Evolutionary conservation across 2,113 vertebrate genomes (phyloP).

Genomic region (Trichomycterus rosablanca): DNA sequence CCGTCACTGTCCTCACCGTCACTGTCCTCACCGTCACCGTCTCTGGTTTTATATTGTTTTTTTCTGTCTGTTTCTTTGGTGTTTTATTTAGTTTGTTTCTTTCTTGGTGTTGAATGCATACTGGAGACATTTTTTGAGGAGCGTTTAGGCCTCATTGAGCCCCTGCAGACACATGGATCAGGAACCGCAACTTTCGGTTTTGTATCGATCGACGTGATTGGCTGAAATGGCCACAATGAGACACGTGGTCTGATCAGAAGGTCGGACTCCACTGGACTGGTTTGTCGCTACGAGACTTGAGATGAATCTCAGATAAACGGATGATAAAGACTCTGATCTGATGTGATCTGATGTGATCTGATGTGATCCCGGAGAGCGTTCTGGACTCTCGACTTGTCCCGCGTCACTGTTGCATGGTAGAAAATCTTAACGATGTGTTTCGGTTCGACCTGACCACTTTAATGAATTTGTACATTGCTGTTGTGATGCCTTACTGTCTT

Average conservation of each 20-base stretch:
- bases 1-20: no score
- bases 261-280: neutral
- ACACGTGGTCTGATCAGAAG: neutral
- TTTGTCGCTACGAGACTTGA: neutral
- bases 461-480: conserved; percentile 46
- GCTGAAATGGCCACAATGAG: neutral
- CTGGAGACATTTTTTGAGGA: neutral
- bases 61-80: neutral
- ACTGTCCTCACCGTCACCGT: neutral
- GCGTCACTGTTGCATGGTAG: conserved; percentile 49
- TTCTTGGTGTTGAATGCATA: neutral
- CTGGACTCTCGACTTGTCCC: conserved; percentile 7
- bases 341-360: conserved; percentile 5
- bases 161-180: no score
- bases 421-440: conserved; percentile 39
- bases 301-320: neutral
- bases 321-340: conserved; percentile 10
- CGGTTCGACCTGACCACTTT: conserved; percentile 40
- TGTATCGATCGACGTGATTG: neutral
- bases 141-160: neutral
- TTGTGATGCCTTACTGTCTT: conserved; percentile 50
- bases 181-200: conserved; percentile 5
- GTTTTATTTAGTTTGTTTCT: neutral
- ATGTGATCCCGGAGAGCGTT: neutral
- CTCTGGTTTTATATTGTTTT: neutral